Base-by-base conservation (phyloP, 2,797 vertebrate species). In the Trachops cirrhosus region DNA sequence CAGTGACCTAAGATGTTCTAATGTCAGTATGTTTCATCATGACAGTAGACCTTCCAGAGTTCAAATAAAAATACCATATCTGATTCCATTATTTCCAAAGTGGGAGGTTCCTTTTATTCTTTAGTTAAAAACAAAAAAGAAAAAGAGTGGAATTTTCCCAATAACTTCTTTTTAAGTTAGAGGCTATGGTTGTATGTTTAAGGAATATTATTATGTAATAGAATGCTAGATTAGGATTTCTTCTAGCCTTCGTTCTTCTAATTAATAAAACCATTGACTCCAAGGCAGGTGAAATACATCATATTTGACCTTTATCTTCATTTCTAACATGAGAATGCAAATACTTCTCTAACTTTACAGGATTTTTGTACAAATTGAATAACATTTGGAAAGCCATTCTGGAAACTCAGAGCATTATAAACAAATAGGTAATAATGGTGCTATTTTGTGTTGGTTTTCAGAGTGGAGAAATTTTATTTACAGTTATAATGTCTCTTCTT, bases 391-490 rank as follows among this genome's bases (percentile, higher is more conserved):
- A 90, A 92, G 64, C 34, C 46, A 37, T 95, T 95, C 68, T 70
- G 12, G 48, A 94, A 94, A 86, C 44, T 18, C 24, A 77, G 68
- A 96, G 70, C 37, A 16, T 82, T 91, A 44, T n/a, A 86, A 94
- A 84, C 34, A 78, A 34, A 26, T 37, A 84, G 24, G 26, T 79
- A 50, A 67, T 64, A 19, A 26, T 64, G 4, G 9, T 62, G 67
- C 32, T 91, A 6, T 89, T 96, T 93, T 79, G 52, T 86, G 16
- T 89, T 73, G 22, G 77, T 89, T 96, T 90, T 87, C 44, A 92
- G 24, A 90, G 8, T 82, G 1, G 39, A 86, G 12, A 89, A 57
- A 24, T 88, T 94, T 73, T 88, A 77, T 89, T 93, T 78, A 39
- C 16, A 44, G 78, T 68, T 88, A 2, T 83, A 52, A 29, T 91